A percentile compares a stretch with the other conserved stretches of the same genome.
Conservation (phyloP, 37 sponge, comb jelly and placozoan species). For the Halisarca cf. caerulea region DNA sequence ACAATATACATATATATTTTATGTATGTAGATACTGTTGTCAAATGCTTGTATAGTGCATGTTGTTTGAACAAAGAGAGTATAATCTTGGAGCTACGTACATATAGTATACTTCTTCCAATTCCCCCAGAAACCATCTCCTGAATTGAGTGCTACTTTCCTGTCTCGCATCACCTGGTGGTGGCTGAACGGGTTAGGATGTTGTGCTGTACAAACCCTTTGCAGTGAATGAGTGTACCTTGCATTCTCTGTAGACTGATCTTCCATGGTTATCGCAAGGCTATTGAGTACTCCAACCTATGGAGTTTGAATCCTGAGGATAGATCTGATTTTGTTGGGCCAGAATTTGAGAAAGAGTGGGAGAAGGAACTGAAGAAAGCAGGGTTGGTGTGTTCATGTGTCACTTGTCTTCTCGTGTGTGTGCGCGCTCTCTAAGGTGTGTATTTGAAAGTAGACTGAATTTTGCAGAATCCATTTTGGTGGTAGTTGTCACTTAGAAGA, state of each 20-base stretch:
- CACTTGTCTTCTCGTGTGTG: no score
- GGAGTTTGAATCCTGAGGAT: conserved; percentile 62
- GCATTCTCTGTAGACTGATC: conserved; percentile 46
- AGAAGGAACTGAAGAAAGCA: conserved; percentile 59
- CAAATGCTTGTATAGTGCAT: not conserved
- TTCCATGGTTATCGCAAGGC: conserved; percentile 68
- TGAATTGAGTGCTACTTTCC: conserved; percentile 55
- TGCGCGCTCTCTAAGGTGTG: no score
- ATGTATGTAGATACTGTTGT: conserved; percentile 2
- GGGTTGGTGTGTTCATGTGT: conserved; percentile 36
- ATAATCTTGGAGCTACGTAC: no score
- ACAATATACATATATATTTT: no score
- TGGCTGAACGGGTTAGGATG: conserved; percentile 65
- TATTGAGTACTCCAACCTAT: conserved; percentile 65
- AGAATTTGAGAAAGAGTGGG: conserved; percentile 62
- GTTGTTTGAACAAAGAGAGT: no score
- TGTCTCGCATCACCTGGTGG: conserved; percentile 81
- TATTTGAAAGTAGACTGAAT: no score
- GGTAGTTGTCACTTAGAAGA: not conserved
- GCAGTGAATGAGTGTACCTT: not conserved
- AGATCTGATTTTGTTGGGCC: conserved; percentile 59
- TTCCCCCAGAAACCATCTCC: conserved; percentile 52
- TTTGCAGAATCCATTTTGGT: not conserved
- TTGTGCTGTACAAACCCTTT: not conserved
- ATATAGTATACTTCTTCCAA: no score